Evolutionary conservation across 2,888 invertebrate genomes (phyloP), one percentile per base, ranked within the genome.

Genomic region (Acanthosepion esculentum): DNA sequence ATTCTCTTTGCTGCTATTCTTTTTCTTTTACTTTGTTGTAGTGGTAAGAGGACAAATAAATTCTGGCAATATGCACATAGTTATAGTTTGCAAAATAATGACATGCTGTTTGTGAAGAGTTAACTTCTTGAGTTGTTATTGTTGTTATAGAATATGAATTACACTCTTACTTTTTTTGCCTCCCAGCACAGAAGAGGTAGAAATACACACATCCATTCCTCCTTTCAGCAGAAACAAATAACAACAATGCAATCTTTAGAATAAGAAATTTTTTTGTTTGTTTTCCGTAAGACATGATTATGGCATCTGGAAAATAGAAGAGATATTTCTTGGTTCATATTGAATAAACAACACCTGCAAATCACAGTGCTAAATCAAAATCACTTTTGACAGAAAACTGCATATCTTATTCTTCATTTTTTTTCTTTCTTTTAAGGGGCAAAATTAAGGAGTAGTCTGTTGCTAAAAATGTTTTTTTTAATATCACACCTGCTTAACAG

Each of bases 141-240:
- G n/a, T 78, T 78, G n/a, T n/a, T 78, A 78, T 78, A 78, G 78
- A 78, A 78, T 78, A 78, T 78, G 78, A 78, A n/a, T 78, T 78
- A 78, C n/a, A n/a, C n/a, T n/a, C n/a, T 33, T 33, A 15, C 10
- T 78, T 78, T 78, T 78, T 78, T 78, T 78, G n/a, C n/a, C 78
- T 33, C n/a, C n/a, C 33, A 18, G 78, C 78, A 78, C 78, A n/a
- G n/a, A 78, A 78, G 78, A 78, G 78, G 78, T 78, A 78, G 78
- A 78, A 78, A 78, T 78, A 23, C n/a, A 33, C 78, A 33, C n/a
- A 78, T n/a, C 78, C 78, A 78, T 78, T 78, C 33, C 33, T 59
- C 18, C 33, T 78, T 78, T 78, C n/a, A 33, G n/a, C n/a, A 78
- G n/a, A n/a, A 78, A n/a, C 78, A 78, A 78, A 78, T 78, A 78